Conservation (phyloP, 2,888 invertebrate genomes). For the Cantharis flavilabris region DNA sequence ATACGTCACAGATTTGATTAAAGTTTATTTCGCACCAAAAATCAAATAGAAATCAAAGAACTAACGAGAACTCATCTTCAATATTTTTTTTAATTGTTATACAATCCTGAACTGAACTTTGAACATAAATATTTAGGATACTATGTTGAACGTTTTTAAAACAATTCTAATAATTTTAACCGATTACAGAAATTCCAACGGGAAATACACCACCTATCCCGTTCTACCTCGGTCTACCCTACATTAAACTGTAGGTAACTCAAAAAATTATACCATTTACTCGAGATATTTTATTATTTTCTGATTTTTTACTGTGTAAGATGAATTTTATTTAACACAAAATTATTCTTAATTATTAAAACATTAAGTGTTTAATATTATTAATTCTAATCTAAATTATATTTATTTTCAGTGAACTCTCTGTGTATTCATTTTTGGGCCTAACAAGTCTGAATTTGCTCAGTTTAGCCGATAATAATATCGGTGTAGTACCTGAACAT, state of each 20-base stretch:
- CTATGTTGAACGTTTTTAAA: no score
- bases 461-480: slow-evolving; percentile 79
- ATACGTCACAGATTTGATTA: no score
- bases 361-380: not conserved
- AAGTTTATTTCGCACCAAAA: no score
- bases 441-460: slow-evolving; percentile 74
- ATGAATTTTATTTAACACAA: not conserved
- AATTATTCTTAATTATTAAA: not conserved
- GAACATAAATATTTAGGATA: no score
- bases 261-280: not conserved
- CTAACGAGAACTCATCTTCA: no score
- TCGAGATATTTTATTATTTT: not conserved
- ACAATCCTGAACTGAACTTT: no score
- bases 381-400: not conserved
- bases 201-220: not conserved
- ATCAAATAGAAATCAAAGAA: no score
- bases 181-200: not conserved
- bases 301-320: not conserved
- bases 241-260: not conserved
- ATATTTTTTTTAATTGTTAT: no score
- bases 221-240: not conserved
- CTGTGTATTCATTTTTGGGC: slow-evolving; percentile 75
- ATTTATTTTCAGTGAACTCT: slow-evolving; percentile 65
- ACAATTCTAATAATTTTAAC: not conserved
- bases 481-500: slow-evolving; percentile 76